Percentiles rank a stretch among this genome's conserved stretches.
These are phyloP conservation scores for Boloria euphrosyne DNA, from an alignment of 2,888 invertebrate species.

Conservation along the genomic window DNA sequence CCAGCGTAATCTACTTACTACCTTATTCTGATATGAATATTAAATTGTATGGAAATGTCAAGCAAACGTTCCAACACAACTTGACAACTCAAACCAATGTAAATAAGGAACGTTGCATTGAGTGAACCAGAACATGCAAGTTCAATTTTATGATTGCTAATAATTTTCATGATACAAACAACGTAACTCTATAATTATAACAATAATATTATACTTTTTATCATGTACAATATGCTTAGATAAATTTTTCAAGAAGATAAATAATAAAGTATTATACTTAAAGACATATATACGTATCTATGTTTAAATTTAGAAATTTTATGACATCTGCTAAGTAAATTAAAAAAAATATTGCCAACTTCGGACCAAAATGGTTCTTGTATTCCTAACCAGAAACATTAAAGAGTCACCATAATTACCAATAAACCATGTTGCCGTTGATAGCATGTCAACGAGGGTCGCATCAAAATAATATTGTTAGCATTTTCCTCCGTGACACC, in stretches of 20 bases:
- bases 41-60: conserved; percentile 76
- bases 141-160: conserved; percentile 66
- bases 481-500: conserved; percentile 63
- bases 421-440: conserved; percentile 70
- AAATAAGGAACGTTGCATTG: conserved; percentile 68
- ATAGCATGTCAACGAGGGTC: conserved; percentile 60
- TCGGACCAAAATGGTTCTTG: conserved; percentile 65
- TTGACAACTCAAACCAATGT: conserved; percentile 72
- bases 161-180: conserved; percentile 51
- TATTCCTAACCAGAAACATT: conserved; percentile 78
- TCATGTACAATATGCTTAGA: too few species aligned
- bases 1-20: conserved; percentile 48
- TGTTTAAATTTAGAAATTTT: too few species aligned
- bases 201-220: too few species aligned
- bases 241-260: too few species aligned
- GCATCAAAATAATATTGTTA: conserved; percentile 69
- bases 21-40: conserved; percentile 78
- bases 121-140: conserved; percentile 70
- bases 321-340: background rate
- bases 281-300: too few species aligned
- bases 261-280: too few species aligned
- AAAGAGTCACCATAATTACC: conserved; percentile 72
- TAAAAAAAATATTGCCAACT: conserved; percentile 2
- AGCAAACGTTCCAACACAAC: conserved; percentile 66
- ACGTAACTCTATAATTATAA: background rate